These are phyloP conservation scores for Psilopogon haemacephalus DNA, from an alignment of 2,113 vertebrate genomes.

Conservation along the genomic window DNA sequence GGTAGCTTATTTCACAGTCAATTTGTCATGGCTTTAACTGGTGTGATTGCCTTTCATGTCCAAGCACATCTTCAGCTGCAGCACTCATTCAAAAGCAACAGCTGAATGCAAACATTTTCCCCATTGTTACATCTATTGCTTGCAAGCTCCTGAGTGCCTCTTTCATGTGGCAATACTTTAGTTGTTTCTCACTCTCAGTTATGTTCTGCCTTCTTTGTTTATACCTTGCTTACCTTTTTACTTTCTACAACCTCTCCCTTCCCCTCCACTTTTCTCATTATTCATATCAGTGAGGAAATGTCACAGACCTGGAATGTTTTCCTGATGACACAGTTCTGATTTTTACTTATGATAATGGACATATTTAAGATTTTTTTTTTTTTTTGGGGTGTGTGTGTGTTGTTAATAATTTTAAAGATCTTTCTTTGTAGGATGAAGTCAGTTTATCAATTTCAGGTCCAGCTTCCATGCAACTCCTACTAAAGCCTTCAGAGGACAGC, in stretches of 20 bases:
- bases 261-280: not conserved
- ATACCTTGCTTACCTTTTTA: not conserved
- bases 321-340: not conserved
- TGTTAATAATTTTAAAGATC: not conserved
- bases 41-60: not conserved
- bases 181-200: not conserved
- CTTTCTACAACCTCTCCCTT: too few relatives aligned
- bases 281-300: not conserved
- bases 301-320: not conserved
- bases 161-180: not conserved
- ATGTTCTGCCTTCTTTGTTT: not conserved
- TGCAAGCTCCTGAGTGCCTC: not conserved
- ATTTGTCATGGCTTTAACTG: not conserved
- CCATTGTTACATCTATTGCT: not conserved
- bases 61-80: not conserved
- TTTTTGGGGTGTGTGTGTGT: too few relatives aligned
- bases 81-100: not conserved
- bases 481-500: not conserved
- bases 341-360: not conserved
- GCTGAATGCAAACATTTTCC: not conserved
- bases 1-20: not conserved
- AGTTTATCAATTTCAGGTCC: not conserved
- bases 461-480: not conserved
- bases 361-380: not conserved
- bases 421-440: not conserved